Evolutionary conservation across 2,888 invertebrate genomes (phyloP), one percentile per base, ranked within the genome.

Genomic region (Eupithecia subfuscata): DNA sequence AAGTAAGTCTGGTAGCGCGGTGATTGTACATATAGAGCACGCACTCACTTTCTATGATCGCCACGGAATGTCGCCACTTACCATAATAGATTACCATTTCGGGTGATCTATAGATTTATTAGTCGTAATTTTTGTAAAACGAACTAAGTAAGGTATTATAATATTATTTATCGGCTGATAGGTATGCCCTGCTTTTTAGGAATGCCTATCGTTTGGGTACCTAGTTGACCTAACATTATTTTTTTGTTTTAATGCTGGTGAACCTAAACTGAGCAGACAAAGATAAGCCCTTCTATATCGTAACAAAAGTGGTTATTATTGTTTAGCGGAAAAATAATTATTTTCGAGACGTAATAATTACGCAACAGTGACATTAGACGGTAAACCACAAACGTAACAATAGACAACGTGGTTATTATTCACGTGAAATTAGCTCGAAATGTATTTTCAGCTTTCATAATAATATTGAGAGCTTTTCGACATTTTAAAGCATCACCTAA

Each of bases 21-120:
- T 63, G 79, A 77, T 82, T 74, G 79, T 65, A 69, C 80, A 79
- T 84, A 82, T 83, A 83, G 83, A 82, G 82, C 87, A 88, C 88
- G 87, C 86, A 83, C 86, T 86, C 87, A 87, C 91, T 91, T 91
- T 91, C 91, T 89, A 89, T 84, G 79, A 79, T 85, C 85, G 84
- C 82, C 80, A 81, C 81, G 80, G 81, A 78, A 81, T 83, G 84
- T 77, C 75, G 71, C 76, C 73, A 75, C 76, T 81, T 81, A 81
- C 78, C 79, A 78, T 81, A 80, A 74, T 77, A 74, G 14, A 70
- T 43, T 45, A 71, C 65, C 52, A 52, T 37, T 71, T 68, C 34
- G n/a, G 64, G 18, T 34, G 30, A 64, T 64, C 18, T 34, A 64
- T 64, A 64, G 14, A 16, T 30, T 64, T 64, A 34, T 64, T 52